These are phyloP conservation scores for Aleadryas rufinucha DNA, from an alignment of 2,113 vertebrate genomes.

Conservation along the genomic window DNA sequence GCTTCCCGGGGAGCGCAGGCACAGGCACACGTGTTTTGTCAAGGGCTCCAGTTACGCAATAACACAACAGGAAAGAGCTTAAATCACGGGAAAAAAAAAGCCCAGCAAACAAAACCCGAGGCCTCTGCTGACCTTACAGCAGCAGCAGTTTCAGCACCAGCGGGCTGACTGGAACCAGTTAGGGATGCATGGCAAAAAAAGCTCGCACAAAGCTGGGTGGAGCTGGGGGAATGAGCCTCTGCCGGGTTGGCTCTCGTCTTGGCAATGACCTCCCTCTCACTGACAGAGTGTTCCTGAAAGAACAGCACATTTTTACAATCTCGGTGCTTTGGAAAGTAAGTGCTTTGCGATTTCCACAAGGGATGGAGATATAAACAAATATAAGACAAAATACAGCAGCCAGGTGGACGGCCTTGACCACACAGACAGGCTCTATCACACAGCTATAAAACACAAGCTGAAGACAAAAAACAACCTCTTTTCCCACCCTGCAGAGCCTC, in stretches of 20 bases:
- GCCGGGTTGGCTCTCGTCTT: neutral
- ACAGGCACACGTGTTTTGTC: neutral
- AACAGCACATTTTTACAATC: neutral
- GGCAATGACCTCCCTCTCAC: neutral
- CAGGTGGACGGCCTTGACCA: constrained; percentile 7
- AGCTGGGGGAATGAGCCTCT: neutral
- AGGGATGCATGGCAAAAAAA: neutral
- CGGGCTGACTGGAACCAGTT: neutral
- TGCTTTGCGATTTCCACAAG: neutral
- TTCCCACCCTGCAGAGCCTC: neutral
- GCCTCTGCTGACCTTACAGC: neutral
- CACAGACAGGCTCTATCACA: neutral
- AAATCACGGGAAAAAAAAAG: neutral
- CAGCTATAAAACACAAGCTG: neutral
- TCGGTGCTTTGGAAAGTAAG: neutral
- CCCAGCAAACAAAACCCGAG: neutral
- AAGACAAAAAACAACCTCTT: neutral
- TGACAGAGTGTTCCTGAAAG: neutral
- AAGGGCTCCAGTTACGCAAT: neutral
- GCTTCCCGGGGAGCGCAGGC: neutral
- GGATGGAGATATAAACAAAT: neutral
- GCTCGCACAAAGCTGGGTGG: neutral
- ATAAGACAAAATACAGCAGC: neutral
- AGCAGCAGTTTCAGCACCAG: neutral
- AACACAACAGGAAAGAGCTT: neutral